phyloP scores from a whole-genome alignment of 2,888 invertebrate species.

The Spodoptera picta region DNA sequence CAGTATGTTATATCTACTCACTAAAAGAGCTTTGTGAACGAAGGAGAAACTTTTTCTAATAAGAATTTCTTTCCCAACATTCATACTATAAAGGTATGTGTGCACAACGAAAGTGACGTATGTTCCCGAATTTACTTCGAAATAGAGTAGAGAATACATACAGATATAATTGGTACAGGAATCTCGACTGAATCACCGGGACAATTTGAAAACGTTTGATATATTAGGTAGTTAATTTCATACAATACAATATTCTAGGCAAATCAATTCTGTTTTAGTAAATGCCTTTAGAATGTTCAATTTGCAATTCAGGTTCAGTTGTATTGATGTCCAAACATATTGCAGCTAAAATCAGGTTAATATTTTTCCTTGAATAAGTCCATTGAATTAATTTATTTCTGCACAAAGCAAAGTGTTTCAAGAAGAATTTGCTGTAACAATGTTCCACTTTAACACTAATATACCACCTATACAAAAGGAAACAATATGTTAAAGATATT shows the following conservation, averaged over 20 bases:
- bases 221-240: constrained; percentile 26
- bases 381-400: too few species aligned
- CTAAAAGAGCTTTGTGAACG: constrained; percentile 16
- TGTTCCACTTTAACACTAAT: background rate
- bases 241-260: constrained; percentile 12
- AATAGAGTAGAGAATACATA: constrained; percentile 15
- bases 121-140: constrained; percentile 25
- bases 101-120: constrained; percentile 15
- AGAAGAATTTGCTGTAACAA: constrained; percentile 16
- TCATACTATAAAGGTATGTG: constrained; percentile 14
- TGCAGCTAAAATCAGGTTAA: constrained; percentile 14
- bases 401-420: background rate
- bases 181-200: constrained; percentile 36
- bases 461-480: background rate
- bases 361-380: constrained; percentile 18
- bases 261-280: too few species aligned
- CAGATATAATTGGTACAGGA: constrained; percentile 35
- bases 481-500: too few species aligned
- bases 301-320: too few species aligned
- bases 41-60: constrained; percentile 27
- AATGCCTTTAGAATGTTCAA: too few species aligned
- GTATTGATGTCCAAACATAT: constrained; percentile 24
- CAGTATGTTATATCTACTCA: too few species aligned
- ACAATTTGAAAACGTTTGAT: constrained; percentile 54
- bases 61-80: constrained; percentile 13